A percentile compares a stretch with the other conserved stretches of the same genome.
Conservation (phyloP, 1,140 invertebrate genomes). For the Pararge aegeria region DNA sequence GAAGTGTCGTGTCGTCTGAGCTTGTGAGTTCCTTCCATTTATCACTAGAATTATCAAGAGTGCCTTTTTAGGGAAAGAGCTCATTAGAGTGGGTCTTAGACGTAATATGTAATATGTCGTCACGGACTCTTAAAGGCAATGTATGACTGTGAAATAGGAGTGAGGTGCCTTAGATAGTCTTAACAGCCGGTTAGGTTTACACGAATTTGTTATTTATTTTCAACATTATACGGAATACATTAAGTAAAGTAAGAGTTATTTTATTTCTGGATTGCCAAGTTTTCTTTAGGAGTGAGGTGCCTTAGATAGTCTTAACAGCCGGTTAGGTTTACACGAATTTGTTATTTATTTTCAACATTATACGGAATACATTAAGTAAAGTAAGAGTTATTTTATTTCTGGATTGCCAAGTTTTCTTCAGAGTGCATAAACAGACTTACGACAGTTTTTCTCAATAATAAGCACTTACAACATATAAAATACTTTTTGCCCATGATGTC, state of each 20-base stretch:
- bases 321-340: background rate
- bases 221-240: background rate
- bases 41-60: conserved; percentile 4
- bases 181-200: background rate
- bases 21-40: conserved; percentile 1
- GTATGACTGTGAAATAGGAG: conserved; percentile 9
- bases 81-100: conserved; percentile 20
- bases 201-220: conserved; percentile 2
- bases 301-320: background rate
- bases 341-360: background rate
- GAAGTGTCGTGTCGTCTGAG: background rate
- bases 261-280: background rate
- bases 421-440: background rate
- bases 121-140: conserved; percentile 16
- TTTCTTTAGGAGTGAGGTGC: background rate
- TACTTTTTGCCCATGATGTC: background rate
- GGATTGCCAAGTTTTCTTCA: background rate
- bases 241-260: background rate
- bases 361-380: background rate
- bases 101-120: conserved; percentile 14
- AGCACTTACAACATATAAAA: conserved; percentile 2
- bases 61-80: conserved; percentile 11
- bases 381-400: background rate
- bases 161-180: background rate
- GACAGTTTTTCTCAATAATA: conserved; percentile 12